Conservation (phyloP, 2,888 invertebrate genomes). For the Monochamus alternatus region DNA sequence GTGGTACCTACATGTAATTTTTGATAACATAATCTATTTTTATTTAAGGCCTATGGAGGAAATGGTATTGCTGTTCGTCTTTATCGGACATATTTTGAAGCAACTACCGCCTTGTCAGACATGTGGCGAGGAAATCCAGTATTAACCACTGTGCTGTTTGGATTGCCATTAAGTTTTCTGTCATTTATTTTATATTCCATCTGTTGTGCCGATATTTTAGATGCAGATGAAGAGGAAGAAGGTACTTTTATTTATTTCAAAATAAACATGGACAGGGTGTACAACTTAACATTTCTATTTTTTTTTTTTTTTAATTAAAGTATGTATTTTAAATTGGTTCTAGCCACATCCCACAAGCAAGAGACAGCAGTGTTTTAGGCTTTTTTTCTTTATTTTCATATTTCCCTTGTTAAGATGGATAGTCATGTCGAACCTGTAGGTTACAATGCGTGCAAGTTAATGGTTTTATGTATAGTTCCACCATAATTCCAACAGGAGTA, state of each 20-base stretch:
- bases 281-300: no score
- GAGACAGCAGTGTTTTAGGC: no score
- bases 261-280: no score
- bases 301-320: no score
- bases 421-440: no score
- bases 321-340: no score
- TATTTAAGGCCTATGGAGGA: constrained; percentile 85
- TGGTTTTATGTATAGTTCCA: no score
- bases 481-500: no score
- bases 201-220: constrained; percentile 96
- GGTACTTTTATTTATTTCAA: constrained; percentile 60
- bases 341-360: no score
- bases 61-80: constrained; percentile 83
- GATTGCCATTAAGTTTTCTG: constrained; percentile 93
- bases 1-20: constrained; percentile 52
- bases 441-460: no score
- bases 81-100: constrained; percentile 88
- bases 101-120: constrained; percentile 82
- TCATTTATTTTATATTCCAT: constrained; percentile 96
- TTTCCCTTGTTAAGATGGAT: no score
- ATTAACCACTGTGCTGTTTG: constrained; percentile 93
- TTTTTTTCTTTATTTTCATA: no score
- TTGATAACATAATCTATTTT: background rate
- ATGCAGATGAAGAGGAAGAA: constrained; percentile 88
- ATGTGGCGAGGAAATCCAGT: constrained; percentile 97